These are phyloP conservation scores for Sebastes kiyomatsui DNA, from an alignment of 2,797 vertebrate species.

Conservation along the genomic window DNA sequence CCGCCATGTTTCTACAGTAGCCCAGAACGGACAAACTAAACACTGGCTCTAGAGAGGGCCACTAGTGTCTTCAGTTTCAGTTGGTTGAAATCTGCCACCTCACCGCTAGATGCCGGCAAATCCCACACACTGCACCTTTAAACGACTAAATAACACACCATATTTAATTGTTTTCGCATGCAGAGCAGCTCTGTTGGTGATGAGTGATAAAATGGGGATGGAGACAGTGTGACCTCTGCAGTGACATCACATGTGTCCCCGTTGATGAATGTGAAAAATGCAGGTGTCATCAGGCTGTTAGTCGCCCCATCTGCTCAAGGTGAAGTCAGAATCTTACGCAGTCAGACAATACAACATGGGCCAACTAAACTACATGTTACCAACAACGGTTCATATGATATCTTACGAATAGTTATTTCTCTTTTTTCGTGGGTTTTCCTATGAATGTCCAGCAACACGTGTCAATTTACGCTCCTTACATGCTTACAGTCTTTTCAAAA, in stretches of 20 bases:
- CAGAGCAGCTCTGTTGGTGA: background rate
- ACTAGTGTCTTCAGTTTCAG: no score
- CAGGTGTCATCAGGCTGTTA: background rate
- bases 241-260: slow-evolving; percentile 11
- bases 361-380: background rate
- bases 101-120: no score
- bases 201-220: background rate
- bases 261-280: slow-evolving; percentile 56
- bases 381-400: background rate
- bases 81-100: no score
- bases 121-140: background rate
- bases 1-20: no score
- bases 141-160: background rate
- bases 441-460: no score
- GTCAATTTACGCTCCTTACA: no score
- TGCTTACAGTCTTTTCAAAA: no score
- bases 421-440: no score
- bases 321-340: background rate
- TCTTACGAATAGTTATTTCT: no score
- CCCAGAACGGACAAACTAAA: no score
- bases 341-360: background rate
- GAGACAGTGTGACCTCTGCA: slow-evolving; percentile 1
- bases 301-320: background rate
- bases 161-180: background rate
- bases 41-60: no score